Conservation (phyloP, 2,888 invertebrate genomes). For the Strigamia maritima region DNA sequence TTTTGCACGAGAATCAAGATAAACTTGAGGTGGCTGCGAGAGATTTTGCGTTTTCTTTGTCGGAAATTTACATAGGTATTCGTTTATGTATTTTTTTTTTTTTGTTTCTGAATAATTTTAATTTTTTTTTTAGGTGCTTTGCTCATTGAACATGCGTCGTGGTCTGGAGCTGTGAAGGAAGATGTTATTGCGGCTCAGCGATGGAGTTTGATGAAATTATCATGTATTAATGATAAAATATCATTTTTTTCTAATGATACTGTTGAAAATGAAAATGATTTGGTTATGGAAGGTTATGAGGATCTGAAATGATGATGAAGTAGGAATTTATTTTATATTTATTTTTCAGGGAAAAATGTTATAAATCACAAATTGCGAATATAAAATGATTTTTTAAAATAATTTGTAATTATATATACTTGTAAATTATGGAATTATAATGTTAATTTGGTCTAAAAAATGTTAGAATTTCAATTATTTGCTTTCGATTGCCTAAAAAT, state of each 20-base stretch:
- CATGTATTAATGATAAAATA: not conserved
- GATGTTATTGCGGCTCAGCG: constrained; percentile 43
- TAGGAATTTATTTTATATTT: not conserved
- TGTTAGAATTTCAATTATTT: too few relatives aligned
- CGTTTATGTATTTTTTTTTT: not conserved
- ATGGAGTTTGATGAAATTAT: constrained; percentile 35
- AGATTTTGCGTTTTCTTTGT: constrained; percentile 56
- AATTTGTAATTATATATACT: too few relatives aligned
- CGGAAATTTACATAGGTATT: constrained; percentile 48
- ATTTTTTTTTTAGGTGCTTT: too few relatives aligned
- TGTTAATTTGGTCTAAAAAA: too few relatives aligned
- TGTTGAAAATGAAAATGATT: constrained; percentile 34
- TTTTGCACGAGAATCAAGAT: constrained; percentile 45
- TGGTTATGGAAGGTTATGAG: constrained; percentile 40
- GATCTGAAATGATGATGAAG: not conserved
- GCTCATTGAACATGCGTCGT: constrained; percentile 46
- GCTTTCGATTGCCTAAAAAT: too few relatives aligned
- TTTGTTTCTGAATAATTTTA: not conserved
- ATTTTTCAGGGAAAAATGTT: not conserved
- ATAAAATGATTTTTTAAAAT: too few relatives aligned
- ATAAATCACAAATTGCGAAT: not conserved
- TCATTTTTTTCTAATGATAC: constrained; percentile 18
- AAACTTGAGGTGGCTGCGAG: constrained; percentile 54
- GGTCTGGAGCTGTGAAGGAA: constrained; percentile 39
- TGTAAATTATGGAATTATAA: too few relatives aligned